Base-by-base conservation (phyloP, 53 echinoderm and acorn worm genomes). In the Mesocentrotus franciscanus region DNA sequence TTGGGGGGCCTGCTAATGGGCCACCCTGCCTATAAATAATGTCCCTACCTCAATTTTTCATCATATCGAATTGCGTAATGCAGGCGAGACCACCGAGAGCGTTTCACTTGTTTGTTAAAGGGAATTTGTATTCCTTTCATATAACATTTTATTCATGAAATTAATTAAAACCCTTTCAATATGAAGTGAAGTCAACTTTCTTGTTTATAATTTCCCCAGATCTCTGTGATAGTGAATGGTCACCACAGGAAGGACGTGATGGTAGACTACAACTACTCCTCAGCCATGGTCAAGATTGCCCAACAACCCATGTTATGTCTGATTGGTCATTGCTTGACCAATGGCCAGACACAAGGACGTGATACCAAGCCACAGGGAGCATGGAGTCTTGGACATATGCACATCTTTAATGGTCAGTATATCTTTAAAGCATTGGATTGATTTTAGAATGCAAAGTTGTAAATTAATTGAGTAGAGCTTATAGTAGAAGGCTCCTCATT, bases 331-430 rank as follows among this genome's bases (percentile, higher is more conserved):
- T 85, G 89, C 49, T 36, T 96, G 85, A 64, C 95, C 70, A n/a
- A 26, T 92, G 27, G 68, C 26, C 85, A 85, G 33, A n/a, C 62
- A 18, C 94, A 93, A n/a, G 79, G 81, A 30, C 70, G 35, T n/a
- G 95, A 91, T 62, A 56, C 66, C 76, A 71, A 92, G 42, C 97
- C 96, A 32, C 85, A 87, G 39, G 96, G 97, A 16, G 96, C 97
- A 12, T 98, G 98, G 98, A 96, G 96, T 60, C 92, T 98, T 29
- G 97, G 98, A 33, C 97, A 98, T 39, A 93, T 97, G 33, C 95
- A 96, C 33, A 95, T 98, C 7, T 98, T 98, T 58, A 96, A 96
- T 95, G 98, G 98, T 98, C 89, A 96, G 97, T 92, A 33, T 11
- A 35, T 33, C 17, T 10, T 78, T 35, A 4, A 35, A 81, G 42